These are phyloP conservation scores for Drosophila melanosoma DNA, from an alignment of 2,888 invertebrate species.

Conservation along the genomic window DNA sequence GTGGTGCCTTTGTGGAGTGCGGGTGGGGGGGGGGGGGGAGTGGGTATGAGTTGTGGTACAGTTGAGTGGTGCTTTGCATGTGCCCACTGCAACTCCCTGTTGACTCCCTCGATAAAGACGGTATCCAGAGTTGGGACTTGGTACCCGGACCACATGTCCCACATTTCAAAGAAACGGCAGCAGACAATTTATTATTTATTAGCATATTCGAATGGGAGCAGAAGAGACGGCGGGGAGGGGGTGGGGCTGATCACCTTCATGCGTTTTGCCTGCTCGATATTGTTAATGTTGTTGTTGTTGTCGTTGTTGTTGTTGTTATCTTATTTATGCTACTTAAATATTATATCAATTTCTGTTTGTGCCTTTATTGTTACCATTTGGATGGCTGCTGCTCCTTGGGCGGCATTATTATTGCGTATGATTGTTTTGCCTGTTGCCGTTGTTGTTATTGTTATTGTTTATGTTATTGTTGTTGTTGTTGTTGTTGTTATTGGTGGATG, in stretches of 20 bases:
- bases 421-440: constrained; percentile 42
- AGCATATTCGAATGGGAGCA: constrained; percentile 65
- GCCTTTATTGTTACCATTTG: constrained; percentile 70
- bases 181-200: constrained; percentile 77
- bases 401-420: constrained; percentile 57
- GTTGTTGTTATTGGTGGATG: constrained; percentile 42
- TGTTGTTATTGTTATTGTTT: constrained; percentile 45
- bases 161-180: constrained; percentile 75
- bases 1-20: no score
- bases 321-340: constrained; percentile 79
- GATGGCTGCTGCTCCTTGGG: constrained; percentile 39
- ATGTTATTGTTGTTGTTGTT: constrained; percentile 25
- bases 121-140: constrained; percentile 1
- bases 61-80: constrained; percentile 3
- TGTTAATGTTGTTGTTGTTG: constrained; percentile 40
- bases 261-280: constrained; percentile 45
- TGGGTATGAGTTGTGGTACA: constrained; percentile 5
- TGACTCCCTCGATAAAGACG: background rate
- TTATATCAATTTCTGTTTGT: constrained; percentile 75
- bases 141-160: constrained; percentile 25
- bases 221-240: background rate
- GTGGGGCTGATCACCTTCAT: constrained; percentile 19
- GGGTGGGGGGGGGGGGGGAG: no score
- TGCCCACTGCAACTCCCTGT: background rate
- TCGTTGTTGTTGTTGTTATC: constrained; percentile 52